Base-by-base conservation (phyloP, 1,140 invertebrate genomes). In the Spodoptera frugiperda region DNA sequence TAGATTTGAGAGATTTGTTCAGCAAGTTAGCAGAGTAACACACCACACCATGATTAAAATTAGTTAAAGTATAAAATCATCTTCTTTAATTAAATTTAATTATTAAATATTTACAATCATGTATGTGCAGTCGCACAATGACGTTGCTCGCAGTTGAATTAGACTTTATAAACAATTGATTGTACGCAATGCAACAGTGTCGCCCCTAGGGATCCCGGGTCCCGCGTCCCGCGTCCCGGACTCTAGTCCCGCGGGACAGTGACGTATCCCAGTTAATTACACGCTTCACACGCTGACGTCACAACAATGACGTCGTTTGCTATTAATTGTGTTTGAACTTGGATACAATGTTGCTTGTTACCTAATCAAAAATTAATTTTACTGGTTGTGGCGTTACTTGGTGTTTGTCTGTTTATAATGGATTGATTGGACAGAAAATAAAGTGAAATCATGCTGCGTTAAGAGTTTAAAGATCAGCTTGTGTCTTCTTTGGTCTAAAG, bases 261-360 rank as follows among this genome's bases (percentile, higher is more conserved):
- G 39, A 63, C 72, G 63, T 76, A 74, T 57, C 73, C 59, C 78
- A 81, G 73, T 88, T 88, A 86, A 88, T 88, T 86, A 88, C 84
- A 88, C 85, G 86, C 76, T 83, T 78, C 77, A 78, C 78, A 76
- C 63, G 72, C 78, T 68, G 55, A 77, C 79, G 63, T 67, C 63
- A 79, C 70, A 73, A 83, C 79, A 76, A 82, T 71, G 25, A 70
- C 67, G 67, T 59, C 15, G 33, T 67, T 76, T 48, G 55, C 53
- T 76, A 70, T 70, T 63, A 63, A 63, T 63, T 15, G 33, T 63
- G 33, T 63, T 63, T 63, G 59, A 63, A 63, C 59, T 63, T 44
- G 15, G 59, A 63, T 39, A 3, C 59, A 33, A 39, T 44, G 33
- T 46, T 63, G 33, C 15, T 44, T 63, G 59, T 9, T 12, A 63